Percentiles rank a stretch among this genome's conserved stretches.
Evolutionary conservation across 2,113 vertebrate species (phyloP).

Genomic region (Catharus minimus): DNA sequence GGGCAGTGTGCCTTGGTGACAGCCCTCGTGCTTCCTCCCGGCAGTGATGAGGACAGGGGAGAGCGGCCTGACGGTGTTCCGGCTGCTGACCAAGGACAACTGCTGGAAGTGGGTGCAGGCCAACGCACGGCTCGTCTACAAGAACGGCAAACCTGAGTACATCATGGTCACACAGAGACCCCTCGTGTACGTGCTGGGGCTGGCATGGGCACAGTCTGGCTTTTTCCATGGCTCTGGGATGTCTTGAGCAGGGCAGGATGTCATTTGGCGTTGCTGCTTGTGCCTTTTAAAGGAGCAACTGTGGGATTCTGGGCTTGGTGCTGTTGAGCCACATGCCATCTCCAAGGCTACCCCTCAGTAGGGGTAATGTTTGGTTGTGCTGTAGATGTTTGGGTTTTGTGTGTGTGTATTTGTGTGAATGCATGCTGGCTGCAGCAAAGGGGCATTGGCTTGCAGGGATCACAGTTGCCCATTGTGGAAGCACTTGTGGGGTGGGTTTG

Average conservation of each 20-base stretch:
- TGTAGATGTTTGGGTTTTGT: neutral
- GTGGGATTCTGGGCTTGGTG: neutral
- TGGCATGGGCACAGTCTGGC: neutral
- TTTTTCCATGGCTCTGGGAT: rapidly evolving
- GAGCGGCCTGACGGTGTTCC: slow-evolving; percentile 37
- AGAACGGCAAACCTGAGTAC: neutral
- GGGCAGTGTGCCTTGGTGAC: rapidly evolving
- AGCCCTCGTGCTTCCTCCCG: rapidly evolving
- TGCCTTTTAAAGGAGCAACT: neutral
- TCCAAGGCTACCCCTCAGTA: neutral
- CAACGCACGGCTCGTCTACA: neutral
- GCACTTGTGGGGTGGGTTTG: neutral
- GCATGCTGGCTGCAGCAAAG: neutral
- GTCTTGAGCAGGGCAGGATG: neutral
- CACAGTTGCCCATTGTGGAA: neutral
- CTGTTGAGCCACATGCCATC: neutral
- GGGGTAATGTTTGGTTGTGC: neutral
- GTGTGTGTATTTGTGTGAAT: neutral
- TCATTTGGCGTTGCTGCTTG: rapidly evolving
- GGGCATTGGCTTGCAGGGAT: neutral
- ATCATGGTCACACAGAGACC: slow-evolving; percentile 49
- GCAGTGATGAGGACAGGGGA: slow-evolving; percentile 41
- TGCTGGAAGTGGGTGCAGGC: slow-evolving; percentile 59
- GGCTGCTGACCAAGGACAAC: slow-evolving; percentile 39
- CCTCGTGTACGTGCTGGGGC: slow-evolving; percentile 45